These are phyloP conservation scores for Platalea minor DNA, from an alignment of 2,797 vertebrate species.

Conservation along the genomic window DNA sequence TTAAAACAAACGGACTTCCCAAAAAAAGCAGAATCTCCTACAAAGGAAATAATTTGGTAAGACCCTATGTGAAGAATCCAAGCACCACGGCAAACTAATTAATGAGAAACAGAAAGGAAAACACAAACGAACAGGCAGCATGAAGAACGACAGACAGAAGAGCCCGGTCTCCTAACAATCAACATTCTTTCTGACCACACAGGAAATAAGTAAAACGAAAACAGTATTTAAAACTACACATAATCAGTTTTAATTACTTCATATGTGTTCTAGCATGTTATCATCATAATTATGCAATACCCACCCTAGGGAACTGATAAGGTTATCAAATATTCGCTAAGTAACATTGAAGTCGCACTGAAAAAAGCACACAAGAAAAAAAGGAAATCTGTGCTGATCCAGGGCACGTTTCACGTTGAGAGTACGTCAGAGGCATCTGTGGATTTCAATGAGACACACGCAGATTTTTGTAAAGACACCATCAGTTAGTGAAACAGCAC, in stretches of 20 bases:
- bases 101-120: neutral
- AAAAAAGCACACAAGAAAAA: neutral
- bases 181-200: neutral
- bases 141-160: neutral
- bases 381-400: neutral
- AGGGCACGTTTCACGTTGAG: rapidly evolving
- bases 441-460: neutral
- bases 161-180: neutral
- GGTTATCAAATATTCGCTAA: neutral
- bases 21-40: neutral
- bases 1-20: neutral
- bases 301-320: neutral
- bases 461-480: neutral
- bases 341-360: neutral
- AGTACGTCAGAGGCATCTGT: neutral
- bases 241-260: neutral
- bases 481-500: neutral
- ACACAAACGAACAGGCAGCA: neutral
- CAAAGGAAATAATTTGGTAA: neutral
- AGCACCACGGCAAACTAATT: neutral
- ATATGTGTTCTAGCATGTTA: neutral
- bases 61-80: neutral
- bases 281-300: neutral
- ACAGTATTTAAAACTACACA: neutral
- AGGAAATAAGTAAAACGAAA: neutral